Conservation (phyloP, 2,113 vertebrate genomes). For the Callocephalon fimbriatum region DNA sequence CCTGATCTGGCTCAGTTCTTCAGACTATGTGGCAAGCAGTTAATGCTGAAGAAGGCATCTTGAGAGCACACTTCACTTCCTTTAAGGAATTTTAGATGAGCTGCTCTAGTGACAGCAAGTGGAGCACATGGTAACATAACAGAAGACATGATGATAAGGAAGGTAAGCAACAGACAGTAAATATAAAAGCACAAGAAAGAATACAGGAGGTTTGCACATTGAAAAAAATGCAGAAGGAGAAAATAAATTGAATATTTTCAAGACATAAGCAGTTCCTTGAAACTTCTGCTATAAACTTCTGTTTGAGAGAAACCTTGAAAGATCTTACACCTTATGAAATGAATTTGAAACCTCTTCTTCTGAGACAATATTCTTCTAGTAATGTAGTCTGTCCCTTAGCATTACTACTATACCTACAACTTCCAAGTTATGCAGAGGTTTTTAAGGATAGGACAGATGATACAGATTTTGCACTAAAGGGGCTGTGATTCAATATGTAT, state of each 20-base stretch:
- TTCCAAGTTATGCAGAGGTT: not conserved
- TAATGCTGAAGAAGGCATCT: not conserved
- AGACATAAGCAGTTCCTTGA: not conserved
- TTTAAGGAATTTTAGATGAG: not conserved
- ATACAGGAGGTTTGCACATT: not conserved
- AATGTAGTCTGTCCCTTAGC: not conserved
- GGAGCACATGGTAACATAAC: not conserved
- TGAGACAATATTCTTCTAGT: not conserved
- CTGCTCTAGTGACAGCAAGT: not conserved
- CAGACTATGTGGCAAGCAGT: not conserved
- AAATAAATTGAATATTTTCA: not conserved
- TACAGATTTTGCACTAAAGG: not conserved
- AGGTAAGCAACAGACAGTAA: not conserved
- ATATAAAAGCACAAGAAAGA: not conserved
- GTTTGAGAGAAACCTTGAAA: not conserved
- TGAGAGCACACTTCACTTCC: not conserved
- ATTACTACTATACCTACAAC: not conserved
- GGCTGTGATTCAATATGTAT: not conserved
- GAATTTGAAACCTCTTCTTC: not conserved
- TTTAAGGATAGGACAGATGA: not conserved
- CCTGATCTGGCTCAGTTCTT: not conserved
- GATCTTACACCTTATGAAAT: not conserved
- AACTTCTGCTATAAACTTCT: not conserved
- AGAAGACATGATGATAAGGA: not conserved
- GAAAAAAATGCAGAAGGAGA: not conserved